These are phyloP conservation scores for Bursaphelenchus okinawaensis DNA, from an alignment of 2,888 invertebrate species.

Conservation along the genomic window DNA sequence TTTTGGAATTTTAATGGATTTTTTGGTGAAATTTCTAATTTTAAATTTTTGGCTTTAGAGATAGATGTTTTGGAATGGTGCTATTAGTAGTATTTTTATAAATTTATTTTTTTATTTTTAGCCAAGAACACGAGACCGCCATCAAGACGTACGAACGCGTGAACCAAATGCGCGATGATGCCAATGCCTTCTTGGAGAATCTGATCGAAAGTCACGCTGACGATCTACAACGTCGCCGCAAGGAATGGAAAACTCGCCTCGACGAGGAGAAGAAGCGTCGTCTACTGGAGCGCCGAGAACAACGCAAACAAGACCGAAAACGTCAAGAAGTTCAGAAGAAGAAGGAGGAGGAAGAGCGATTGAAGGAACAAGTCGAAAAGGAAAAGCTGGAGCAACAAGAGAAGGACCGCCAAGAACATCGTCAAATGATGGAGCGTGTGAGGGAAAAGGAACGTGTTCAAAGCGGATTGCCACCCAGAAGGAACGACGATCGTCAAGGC, in stretches of 20 bases:
- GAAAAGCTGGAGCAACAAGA: neutral
- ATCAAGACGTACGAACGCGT: constrained; percentile 41
- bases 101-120: constrained; percentile 27
- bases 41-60: constrained; percentile 6
- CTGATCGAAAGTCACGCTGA: constrained; percentile 39
- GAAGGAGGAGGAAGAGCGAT: neutral
- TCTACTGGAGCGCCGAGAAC: constrained; percentile 19
- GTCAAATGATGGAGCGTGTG: neutral
- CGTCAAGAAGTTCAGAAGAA: constrained; percentile 2
- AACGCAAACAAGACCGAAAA: constrained; percentile 72
- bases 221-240: constrained; percentile 32
- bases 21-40: neutral
- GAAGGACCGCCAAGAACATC: neutral
- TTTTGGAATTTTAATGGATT: too few species aligned
- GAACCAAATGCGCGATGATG: constrained; percentile 33
- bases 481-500: neutral
- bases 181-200: constrained; percentile 37
- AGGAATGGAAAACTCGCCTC: constrained; percentile 24
- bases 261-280: constrained; percentile 18
- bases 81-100: neutral
- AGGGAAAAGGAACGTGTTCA: neutral
- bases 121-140: constrained; percentile 37
- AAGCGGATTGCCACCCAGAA: neutral
- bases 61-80: neutral
- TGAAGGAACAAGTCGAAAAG: neutral